Evolutionary conservation across 2,797 vertebrate species (phyloP), one percentile per base, ranked within the genome.

Genomic region (Chaetophractus vellerosus): DNA sequence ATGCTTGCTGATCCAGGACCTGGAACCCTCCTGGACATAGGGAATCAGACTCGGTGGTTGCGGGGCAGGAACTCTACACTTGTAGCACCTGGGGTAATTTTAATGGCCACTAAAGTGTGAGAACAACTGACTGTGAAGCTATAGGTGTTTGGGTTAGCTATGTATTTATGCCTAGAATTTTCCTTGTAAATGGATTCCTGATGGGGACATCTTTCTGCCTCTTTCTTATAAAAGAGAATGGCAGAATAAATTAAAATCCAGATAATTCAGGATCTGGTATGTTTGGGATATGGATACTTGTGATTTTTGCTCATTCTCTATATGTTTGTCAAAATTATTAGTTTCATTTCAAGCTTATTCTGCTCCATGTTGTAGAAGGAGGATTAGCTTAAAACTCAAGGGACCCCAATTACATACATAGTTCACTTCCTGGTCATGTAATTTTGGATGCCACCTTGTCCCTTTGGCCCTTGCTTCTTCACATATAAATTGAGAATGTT

Each of bases 231-330:
- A 81, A 74, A 93, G 38, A 41, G 14, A 69, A 83, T 12, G 28
- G 2, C 23, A 57, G n/a, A 95, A 41, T 88, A 88, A 88, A 82
- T 85, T 68, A 84, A 69, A 82, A 90, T 74, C 33, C 33, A 84
- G 12, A 93, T 76, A 81, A 92, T 61, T 93, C 48, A 63, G 48
- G 50, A 69, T 38, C 61, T 90, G 38, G 79, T 23, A 45, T 96
- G 41, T 19, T 59, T 78, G 82, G 19, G 7, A 36, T 87, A 86
- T 50, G 10, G 55, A 74, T 85, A 55, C 63, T 41, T 82, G 16
- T 66, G 59, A 57, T 16, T 76, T 75, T 84, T 63, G 33, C 24
- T 71, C 33, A 79, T 75, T 82, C 59, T 26, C 36, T 38, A 14
- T 69, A 80, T 66, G 61, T 87, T 36, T 16, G 24, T 55, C 24